A percentile compares a stretch with the other conserved stretches of the same genome.
These are phyloP conservation scores for Rhamphomyia laevipes DNA, from an alignment of 2,888 invertebrate species.

Conservation along the genomic window DNA sequence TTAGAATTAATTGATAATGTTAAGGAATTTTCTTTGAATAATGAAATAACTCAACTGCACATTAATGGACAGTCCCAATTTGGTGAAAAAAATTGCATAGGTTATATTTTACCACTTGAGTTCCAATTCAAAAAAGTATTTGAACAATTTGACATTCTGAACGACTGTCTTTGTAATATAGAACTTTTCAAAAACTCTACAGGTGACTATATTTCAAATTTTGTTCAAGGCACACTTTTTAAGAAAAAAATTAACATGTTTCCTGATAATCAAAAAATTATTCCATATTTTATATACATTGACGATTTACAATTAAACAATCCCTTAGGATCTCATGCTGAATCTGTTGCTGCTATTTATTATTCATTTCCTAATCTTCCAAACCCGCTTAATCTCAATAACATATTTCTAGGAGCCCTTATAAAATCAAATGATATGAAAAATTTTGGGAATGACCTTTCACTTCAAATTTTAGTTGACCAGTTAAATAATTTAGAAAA, in stretches of 20 bases:
- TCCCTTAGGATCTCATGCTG: background rate
- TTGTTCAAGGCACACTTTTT: background rate
- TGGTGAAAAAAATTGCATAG: too few species aligned
- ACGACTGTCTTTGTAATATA: too few species aligned
- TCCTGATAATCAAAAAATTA: background rate
- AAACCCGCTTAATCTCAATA: background rate
- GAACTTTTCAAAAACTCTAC: too few species aligned
- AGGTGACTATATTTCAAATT: background rate
- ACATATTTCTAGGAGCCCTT: background rate
- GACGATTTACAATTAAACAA: background rate
- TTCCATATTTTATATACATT: background rate
- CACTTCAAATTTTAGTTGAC: conserved; percentile 4
- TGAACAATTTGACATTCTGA: too few species aligned
- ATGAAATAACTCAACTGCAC: too few species aligned
- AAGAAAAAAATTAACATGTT: background rate
- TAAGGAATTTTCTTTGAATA: too few species aligned
- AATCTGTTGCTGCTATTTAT: background rate
- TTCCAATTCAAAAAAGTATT: too few species aligned
- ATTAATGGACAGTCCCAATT: too few species aligned
- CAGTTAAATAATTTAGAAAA: conserved; percentile 6
- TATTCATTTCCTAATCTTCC: background rate
- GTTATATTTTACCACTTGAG: too few species aligned
- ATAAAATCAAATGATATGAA: conserved; percentile 3
- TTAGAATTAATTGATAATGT: too few species aligned
- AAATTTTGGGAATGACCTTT: conserved; percentile 8